Percentiles rank a stretch among this genome's conserved stretches.
phyloP scores from a whole-genome alignment of 2,888 invertebrate species.

The Hipparchia sbordonii region DNA sequence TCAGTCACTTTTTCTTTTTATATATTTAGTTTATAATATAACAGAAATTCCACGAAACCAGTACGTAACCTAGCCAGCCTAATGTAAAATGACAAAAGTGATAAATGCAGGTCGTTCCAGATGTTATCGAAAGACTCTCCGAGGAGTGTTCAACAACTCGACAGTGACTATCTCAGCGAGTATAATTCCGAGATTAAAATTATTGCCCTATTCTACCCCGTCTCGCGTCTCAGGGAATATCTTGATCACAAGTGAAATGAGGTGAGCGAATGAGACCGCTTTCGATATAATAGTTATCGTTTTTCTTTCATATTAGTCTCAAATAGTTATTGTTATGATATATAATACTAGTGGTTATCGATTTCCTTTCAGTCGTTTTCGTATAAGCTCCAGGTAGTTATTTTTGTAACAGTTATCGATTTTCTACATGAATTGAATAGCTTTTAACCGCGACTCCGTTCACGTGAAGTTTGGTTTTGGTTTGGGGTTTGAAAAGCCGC shows the following conservation, averaged over 20 bases:
- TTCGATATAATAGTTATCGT: constrained; percentile 22
- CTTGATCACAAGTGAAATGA: constrained; percentile 32
- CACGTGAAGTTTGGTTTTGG: no score
- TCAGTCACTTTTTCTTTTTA: no score
- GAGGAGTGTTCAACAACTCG: constrained; percentile 35
- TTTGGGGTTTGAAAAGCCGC: no score
- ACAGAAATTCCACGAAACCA: no score
- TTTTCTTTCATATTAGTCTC: constrained; percentile 16
- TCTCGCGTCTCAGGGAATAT: constrained; percentile 39
- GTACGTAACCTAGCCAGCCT: background rate
- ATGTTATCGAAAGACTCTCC: constrained; percentile 40
- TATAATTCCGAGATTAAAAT: constrained; percentile 46
- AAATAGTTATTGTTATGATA: no score
- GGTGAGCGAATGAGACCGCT: constrained; percentile 35
- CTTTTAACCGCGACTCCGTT: no score
- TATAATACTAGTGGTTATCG: background rate
- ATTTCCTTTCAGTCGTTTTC: constrained; percentile 18
- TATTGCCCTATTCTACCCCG: constrained; percentile 42
- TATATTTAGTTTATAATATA: no score
- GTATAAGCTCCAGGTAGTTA: background rate
- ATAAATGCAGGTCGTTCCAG: constrained; percentile 40
- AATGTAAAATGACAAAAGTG: constrained; percentile 33
- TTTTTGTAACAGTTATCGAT: no score
- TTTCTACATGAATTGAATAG: no score
- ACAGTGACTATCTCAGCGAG: constrained; percentile 41